Base-by-base conservation (phyloP, 2,113 vertebrate genomes). In the Notothenia coriiceps region DNA sequence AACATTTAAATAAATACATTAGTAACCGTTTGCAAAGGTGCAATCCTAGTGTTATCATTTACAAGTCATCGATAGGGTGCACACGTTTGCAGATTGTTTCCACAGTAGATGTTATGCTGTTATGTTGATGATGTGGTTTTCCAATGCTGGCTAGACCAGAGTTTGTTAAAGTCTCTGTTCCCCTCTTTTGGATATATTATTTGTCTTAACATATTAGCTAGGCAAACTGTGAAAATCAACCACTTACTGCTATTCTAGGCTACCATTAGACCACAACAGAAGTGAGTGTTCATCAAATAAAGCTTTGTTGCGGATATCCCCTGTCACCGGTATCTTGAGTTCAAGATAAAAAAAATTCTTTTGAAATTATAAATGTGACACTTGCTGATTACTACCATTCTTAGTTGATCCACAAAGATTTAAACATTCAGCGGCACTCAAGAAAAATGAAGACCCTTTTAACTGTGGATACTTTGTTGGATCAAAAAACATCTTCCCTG, bases 371-470 rank as follows among this genome's bases (percentile, higher is more conserved):
- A 59, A 40, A 46, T 44, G 56, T 65, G 14, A 35, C 14, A 54
- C 15, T 18, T 55, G 29, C 10, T 59, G 40, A 63, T 77, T 55
- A n/a, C 14, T 22, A 17, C 35, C 13, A 25, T 80, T 0, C 2
- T 29, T 17, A 50, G 71, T 75, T 52, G 72, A 81, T 79, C 77
- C 18, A 14, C 54, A 60, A 1, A 43, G 61, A 74, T 62, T 55
- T 70, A 47, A 59, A 52, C 10, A 67, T 43, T 67, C 3, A 20
- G 9, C 1, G 2, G 49, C 17, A 7, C 35, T 78, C 10, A 44
- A 60, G 40, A 43, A 64, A 46, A 85, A 79, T 29, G 17, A 54
- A 15, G 20, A 52, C 12, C 18, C 22, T 60, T 72, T 73, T 13
- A 62, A 52, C 22, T 7, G 1, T 0, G 9, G 52, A 49, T 65